Conservation (phyloP, 2,888 invertebrate genomes). For the Tricholauxania praeusta region DNA sequence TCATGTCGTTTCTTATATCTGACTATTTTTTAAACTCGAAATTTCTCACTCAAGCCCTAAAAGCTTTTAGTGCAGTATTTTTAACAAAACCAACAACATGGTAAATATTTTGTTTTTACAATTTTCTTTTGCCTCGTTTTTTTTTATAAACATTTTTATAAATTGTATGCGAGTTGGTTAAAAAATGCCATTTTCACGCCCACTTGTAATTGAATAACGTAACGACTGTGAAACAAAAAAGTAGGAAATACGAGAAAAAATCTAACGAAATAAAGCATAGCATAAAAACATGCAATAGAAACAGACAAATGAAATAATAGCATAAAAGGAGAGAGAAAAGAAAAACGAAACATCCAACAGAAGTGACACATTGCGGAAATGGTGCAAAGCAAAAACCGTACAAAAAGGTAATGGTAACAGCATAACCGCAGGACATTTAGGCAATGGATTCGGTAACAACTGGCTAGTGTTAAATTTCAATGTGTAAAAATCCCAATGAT, state of each 20-base stretch:
- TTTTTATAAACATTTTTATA: too few relatives aligned
- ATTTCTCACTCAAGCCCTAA: too few relatives aligned
- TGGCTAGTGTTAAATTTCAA: conserved; percentile 1
- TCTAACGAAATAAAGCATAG: neutral
- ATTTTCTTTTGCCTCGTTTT: too few relatives aligned
- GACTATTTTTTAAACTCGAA: too few relatives aligned
- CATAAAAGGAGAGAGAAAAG: neutral
- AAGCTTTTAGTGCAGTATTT: too few relatives aligned
- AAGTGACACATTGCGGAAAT: conserved; percentile 17
- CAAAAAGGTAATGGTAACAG: neutral
- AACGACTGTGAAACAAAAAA: neutral
- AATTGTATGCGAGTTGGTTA: too few relatives aligned
- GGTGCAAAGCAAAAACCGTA: conserved; percentile 10
- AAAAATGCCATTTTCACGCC: conserved; percentile 16
- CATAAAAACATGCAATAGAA: neutral
- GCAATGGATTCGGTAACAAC: neutral
- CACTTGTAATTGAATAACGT: conserved; percentile 9
- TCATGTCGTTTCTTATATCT: too few relatives aligned
- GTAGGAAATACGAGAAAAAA: neutral
- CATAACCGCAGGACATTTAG: neutral
- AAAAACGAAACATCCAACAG: neutral
- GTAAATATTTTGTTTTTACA: too few relatives aligned
- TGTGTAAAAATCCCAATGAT: conserved; percentile 1
- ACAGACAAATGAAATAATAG: neutral
- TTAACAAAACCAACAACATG: too few relatives aligned